Percentiles rank a stretch among this genome's conserved stretches.
These are phyloP conservation scores for Ammodytes marinus DNA, from an alignment of 2,113 vertebrate species.

Conservation along the genomic window DNA sequence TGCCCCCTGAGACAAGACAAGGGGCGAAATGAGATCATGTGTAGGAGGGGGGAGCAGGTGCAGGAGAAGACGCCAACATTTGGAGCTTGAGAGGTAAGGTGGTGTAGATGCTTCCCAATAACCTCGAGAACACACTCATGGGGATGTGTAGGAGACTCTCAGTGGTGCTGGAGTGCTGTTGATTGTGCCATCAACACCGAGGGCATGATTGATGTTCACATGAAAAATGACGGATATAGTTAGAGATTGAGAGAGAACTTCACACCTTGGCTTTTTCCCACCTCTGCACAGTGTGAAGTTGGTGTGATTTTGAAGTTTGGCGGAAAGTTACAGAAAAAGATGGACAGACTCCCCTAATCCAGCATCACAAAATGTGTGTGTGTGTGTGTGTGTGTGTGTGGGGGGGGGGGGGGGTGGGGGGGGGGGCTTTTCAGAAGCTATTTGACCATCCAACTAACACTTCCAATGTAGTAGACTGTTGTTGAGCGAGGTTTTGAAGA, in stretches of 20 bases:
- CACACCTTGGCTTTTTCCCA: neutral
- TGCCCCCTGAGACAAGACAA: neutral
- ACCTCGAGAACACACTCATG: neutral
- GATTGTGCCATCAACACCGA: neutral
- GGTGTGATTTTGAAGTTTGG: neutral
- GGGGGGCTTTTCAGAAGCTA: neutral
- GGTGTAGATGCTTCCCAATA: constrained; percentile 2
- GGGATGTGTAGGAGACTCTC: neutral
- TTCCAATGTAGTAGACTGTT: neutral
- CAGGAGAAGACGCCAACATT: neutral
- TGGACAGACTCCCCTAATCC: neutral
- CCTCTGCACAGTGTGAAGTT: neutral
- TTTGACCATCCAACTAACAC: neutral
- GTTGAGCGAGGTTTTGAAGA: too few relatives aligned
- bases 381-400: neutral
- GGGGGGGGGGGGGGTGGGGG: neutral
- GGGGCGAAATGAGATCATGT: constrained; percentile 7
- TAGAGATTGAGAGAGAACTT: neutral
- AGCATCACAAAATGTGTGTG: neutral
- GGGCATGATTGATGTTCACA: neutral
- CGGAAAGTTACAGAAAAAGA: neutral
- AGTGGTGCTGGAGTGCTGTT: neutral
- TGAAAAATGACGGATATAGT: neutral
- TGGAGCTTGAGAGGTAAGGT: constrained; percentile 11
- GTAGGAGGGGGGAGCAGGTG: constrained; percentile 24